Evolutionary conservation across 2,797 vertebrate species (phyloP).

Genomic region (Rhynchotus rufescens): DNA sequence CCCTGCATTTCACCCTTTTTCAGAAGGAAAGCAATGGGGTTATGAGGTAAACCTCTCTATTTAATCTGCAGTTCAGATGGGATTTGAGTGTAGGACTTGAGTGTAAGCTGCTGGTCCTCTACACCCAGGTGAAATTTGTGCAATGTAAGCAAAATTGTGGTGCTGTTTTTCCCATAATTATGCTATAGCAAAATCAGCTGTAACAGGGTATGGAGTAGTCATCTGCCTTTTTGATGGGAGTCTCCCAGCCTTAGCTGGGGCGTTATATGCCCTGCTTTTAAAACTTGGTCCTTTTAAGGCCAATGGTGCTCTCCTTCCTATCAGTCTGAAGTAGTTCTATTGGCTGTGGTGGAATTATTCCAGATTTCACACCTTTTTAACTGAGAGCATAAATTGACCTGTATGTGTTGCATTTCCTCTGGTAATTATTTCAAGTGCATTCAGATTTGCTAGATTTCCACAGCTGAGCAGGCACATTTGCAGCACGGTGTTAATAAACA

Average conservation of each 20-base stretch:
- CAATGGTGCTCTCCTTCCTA: not conserved
- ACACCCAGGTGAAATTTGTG: not conserved
- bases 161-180: not conserved
- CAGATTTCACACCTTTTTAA: constrained; percentile 74
- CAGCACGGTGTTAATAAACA: constrained; percentile 70
- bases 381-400: constrained; percentile 70
- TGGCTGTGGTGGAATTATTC: constrained; percentile 68
- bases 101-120: not conserved
- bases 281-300: not conserved
- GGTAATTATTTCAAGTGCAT: constrained; percentile 61
- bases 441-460: constrained; percentile 43
- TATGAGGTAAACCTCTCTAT: not conserved
- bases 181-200: not conserved
- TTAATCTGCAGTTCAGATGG: not conserved
- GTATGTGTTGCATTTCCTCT: constrained; percentile 73
- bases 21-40: not conserved
- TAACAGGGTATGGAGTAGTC: not conserved
- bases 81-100: not conserved
- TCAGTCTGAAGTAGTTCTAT: constrained; percentile 40
- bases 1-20: not conserved
- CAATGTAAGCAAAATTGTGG: not conserved
- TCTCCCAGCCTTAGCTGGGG: not conserved
- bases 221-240: not conserved
- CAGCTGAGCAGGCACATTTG: constrained; percentile 51
- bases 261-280: not conserved